A percentile compares a stretch with the other conserved stretches of the same genome.
Conservation (phyloP, 2,888 invertebrate species). For the Minunthozetes semirufus region DNA sequence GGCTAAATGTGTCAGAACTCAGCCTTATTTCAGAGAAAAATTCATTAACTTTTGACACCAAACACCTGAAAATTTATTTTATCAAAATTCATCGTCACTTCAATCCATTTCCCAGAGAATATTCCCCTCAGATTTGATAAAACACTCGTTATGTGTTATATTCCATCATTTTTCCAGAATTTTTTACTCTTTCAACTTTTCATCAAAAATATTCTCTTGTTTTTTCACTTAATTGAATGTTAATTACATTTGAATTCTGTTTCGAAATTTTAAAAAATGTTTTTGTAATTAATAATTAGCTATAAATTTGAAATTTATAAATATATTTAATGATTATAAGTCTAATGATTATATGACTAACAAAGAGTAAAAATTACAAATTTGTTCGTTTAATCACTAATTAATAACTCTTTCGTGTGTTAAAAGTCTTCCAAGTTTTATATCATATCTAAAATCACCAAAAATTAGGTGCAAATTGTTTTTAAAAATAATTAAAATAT, state of each 20-base stretch:
- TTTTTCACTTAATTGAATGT: constrained; percentile 15
- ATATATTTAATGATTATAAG: too few species aligned
- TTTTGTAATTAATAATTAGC: constrained; percentile 26
- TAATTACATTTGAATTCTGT: constrained; percentile 1
- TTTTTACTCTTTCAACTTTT: background rate
- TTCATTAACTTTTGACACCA: background rate
- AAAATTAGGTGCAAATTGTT: constrained; percentile 9
- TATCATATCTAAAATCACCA: background rate
- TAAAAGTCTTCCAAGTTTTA: background rate
- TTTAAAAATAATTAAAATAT: constrained; percentile 5
- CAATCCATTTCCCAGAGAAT: background rate
- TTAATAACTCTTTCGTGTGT: background rate
- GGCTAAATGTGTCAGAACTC: constrained; percentile 1
- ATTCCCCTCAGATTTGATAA: background rate
- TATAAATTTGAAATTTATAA: background rate
- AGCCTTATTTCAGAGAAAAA: background rate
- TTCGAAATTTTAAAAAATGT: background rate
- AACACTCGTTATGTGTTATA: background rate
- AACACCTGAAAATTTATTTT: constrained; percentile 16
- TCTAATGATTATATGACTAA: too few species aligned
- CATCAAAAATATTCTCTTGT: background rate
- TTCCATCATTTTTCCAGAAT: background rate
- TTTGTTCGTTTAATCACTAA: background rate
- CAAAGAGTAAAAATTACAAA: background rate
- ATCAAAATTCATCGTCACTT: too few species aligned